These are phyloP conservation scores for Halocaridina rubra DNA, from an alignment of 2,888 invertebrate genomes.

Conservation along the genomic window DNA sequence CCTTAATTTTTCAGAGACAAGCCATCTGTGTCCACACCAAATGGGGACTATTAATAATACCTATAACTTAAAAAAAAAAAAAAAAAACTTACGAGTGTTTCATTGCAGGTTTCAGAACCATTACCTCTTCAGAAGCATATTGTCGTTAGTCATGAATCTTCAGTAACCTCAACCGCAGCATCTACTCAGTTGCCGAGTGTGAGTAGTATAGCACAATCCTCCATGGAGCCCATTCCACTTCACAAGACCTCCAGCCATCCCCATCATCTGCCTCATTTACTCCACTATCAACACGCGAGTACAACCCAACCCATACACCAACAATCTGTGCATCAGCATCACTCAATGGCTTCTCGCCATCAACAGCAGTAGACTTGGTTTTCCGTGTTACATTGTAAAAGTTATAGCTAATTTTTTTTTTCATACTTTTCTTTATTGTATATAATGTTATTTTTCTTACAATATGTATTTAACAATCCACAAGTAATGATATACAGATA, in stretches of 20 bases:
- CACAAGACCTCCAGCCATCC: slow-evolving; percentile 42
- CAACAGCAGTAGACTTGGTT: too few relatives aligned
- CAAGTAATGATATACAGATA: too few relatives aligned
- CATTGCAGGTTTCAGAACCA: background rate
- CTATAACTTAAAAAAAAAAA: too few relatives aligned
- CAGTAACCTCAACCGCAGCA: slow-evolving; percentile 20
- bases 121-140: slow-evolving; percentile 32
- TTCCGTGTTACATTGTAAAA: too few relatives aligned
- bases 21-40: too few relatives aligned
- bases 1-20: too few relatives aligned
- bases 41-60: too few relatives aligned
- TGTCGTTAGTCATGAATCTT: background rate
- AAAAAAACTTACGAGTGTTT: too few relatives aligned
- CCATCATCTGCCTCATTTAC: slow-evolving; percentile 39
- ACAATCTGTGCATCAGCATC: slow-evolving; percentile 13
- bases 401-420: too few relatives aligned
- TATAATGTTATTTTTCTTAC: too few relatives aligned
- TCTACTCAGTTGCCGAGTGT: slow-evolving; percentile 5
- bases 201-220: slow-evolving; percentile 13
- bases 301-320: background rate
- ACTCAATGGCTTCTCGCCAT: slow-evolving; percentile 21
- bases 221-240: slow-evolving; percentile 27
- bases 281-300: slow-evolving; percentile 38
- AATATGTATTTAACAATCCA: too few relatives aligned
- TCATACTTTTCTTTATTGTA: too few relatives aligned